A percentile compares a stretch with the other conserved stretches of the same genome.
phyloP scores from a whole-genome alignment of 1,140 invertebrate genomes.

The roundworm (Caenorhabditis elegans) region WBcel235 BX284604.4:10248501-10249000 shows the following conservation, averaged over 20 bases:
- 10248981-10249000: too few species aligned
- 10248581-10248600: conserved; percentile 63
- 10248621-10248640: conserved; percentile 61
- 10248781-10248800: conserved; percentile 53
- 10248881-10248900: conserved; percentile 65
- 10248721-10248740: conserved; percentile 65
- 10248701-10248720: conserved; percentile 49
- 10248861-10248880: conserved; percentile 36
- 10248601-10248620: conserved; percentile 61
- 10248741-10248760: conserved; percentile 58
- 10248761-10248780: conserved; percentile 64
- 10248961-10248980: conserved; percentile 65
- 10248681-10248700: background rate
- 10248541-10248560: conserved; percentile 36
- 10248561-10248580: conserved; percentile 57
- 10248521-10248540: conserved; percentile 58
- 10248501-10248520: conserved; percentile 62
- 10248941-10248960: conserved; percentile 63
- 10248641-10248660: conserved; percentile 64
- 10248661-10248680: conserved; percentile 53
- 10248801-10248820: conserved; percentile 51
- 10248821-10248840: conserved; percentile 9
- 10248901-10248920: conserved; percentile 62
- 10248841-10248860: background rate
- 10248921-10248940: conserved; percentile 45